Conservation (phyloP, 2,888 invertebrate species). For the Netelia inedita region DNA sequence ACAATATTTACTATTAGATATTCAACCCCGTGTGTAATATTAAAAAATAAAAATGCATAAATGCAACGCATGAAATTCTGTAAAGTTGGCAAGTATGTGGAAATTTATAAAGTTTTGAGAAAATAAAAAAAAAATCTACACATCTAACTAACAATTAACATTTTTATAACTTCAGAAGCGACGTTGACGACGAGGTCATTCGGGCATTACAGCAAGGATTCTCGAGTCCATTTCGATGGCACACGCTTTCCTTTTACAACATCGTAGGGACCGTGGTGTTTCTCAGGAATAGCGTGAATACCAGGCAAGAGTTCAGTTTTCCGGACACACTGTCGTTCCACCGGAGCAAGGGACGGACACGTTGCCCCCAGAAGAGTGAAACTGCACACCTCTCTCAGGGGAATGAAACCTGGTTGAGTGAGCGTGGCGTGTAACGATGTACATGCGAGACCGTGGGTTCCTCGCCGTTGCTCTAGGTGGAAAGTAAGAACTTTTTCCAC, state of each 20-base stretch:
- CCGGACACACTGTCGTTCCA: conserved; percentile 60
- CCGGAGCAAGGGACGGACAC: conserved; percentile 58
- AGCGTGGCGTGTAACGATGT: conserved; percentile 46
- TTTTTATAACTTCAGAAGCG: conserved; percentile 3
- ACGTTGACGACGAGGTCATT: conserved; percentile 49
- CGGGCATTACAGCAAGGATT: conserved; percentile 43
- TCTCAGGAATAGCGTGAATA: conserved; percentile 39
- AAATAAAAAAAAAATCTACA: too few relatives aligned
- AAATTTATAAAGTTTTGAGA: too few relatives aligned
- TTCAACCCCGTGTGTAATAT: too few relatives aligned
- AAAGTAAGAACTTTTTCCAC: conserved; percentile 63
- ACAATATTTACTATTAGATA: too few relatives aligned
- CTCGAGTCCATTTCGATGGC: conserved; percentile 39
- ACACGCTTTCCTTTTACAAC: conserved; percentile 47
- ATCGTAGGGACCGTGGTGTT: conserved; percentile 25
- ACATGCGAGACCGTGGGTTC: background rate
- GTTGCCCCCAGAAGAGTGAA: conserved; percentile 54
- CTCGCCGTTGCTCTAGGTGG: conserved; percentile 2
- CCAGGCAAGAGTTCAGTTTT: conserved; percentile 62
- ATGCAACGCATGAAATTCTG: too few relatives aligned
- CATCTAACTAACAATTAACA: too few relatives aligned
- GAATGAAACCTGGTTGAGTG: conserved; percentile 48
- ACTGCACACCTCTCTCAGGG: conserved; percentile 61
- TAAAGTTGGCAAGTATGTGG: too few relatives aligned
- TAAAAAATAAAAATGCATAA: too few relatives aligned